These are phyloP conservation scores for Agrotis segetum DNA, from an alignment of 2,888 invertebrate species.

Conservation along the genomic window DNA sequence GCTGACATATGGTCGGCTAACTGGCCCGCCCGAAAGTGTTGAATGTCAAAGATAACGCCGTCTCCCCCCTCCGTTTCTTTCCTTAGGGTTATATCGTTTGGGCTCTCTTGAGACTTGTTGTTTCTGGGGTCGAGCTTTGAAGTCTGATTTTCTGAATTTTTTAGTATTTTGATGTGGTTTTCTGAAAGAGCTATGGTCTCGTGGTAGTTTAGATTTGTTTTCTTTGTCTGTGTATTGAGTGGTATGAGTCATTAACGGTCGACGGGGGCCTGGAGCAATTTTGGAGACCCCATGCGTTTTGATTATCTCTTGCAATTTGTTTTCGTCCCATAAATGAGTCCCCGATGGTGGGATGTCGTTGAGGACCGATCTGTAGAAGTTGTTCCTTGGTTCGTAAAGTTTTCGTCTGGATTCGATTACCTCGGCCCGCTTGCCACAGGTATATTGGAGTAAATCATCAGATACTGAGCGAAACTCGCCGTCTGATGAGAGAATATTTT, in stretches of 20 bases:
- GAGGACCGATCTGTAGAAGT: not conserved
- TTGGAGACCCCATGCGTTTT: not conserved
- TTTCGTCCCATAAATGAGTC: not conserved
- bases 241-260: not conserved
- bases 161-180: too few species aligned
- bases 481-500: constrained; percentile 4
- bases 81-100: not conserved
- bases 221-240: not conserved
- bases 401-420: constrained; percentile 1
- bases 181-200: too few species aligned
- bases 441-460: constrained; percentile 5
- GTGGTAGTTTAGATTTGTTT: not conserved
- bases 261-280: not conserved
- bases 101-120: not conserved
- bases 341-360: not conserved
- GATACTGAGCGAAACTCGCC: constrained; percentile 4
- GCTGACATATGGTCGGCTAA: not conserved
- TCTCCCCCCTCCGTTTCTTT: not conserved
- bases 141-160: not conserved
- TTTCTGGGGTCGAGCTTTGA: constrained; percentile 2
- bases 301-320: not conserved
- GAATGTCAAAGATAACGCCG: not conserved
- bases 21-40: not conserved
- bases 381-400: not conserved
- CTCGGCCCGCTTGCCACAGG: constrained; percentile 6